Percentiles rank a stretch among this genome's conserved stretches.
These are phyloP conservation scores for Trachops cirrhosus DNA, from an alignment of 2,797 vertebrate genomes.

Conservation along the genomic window DNA sequence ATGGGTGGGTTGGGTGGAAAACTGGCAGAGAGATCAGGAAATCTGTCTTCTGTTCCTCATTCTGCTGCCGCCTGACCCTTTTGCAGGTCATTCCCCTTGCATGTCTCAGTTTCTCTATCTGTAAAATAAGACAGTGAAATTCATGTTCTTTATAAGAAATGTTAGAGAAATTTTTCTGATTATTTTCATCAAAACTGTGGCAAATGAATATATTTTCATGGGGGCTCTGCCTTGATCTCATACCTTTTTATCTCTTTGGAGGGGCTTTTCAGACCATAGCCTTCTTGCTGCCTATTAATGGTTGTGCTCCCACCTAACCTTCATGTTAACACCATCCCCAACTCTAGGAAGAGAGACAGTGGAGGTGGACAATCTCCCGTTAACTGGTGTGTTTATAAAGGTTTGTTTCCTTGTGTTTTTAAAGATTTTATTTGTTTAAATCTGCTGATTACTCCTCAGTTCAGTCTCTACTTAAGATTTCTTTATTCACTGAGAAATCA, in stretches of 20 bases:
- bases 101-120: constrained; percentile 59
- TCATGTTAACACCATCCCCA: constrained; percentile 12
- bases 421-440: constrained; percentile 40
- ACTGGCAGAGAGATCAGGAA: constrained; percentile 68
- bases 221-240: not conserved
- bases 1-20: constrained; percentile 57
- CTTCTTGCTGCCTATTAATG: not conserved
- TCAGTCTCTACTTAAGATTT: not conserved
- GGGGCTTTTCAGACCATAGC: not conserved
- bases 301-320: constrained; percentile 9
- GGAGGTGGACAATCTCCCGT: not conserved
- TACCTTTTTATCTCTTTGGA: not conserved
- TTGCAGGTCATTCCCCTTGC: not conserved
- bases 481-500: constrained; percentile 14
- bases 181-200: not conserved
- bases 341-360: not conserved
- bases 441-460: not conserved
- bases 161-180: not conserved
- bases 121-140: constrained; percentile 42
- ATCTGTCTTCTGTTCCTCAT: constrained; percentile 58
- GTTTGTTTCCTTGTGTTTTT: not conserved
- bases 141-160: not conserved
- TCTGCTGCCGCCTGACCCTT: constrained; percentile 21
- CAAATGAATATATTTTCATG: not conserved
- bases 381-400: not conserved